phyloP scores from a whole-genome alignment of 2,888 invertebrate genomes.

The Rhingia rostrata region DNA sequence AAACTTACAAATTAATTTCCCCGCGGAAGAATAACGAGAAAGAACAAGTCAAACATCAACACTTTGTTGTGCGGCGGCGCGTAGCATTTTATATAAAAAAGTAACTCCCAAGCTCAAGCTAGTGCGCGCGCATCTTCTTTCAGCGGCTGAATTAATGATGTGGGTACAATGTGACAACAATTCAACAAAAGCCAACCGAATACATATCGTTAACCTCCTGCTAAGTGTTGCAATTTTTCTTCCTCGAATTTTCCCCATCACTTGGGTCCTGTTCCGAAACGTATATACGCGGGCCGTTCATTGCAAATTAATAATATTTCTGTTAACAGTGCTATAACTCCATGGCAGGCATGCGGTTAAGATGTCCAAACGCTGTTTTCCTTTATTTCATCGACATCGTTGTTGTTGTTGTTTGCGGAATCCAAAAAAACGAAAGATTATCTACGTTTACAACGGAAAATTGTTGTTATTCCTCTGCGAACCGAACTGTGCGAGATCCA shows the following conservation, averaged over 20 bases:
- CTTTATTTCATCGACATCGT: constrained; percentile 4
- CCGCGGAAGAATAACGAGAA: not conserved
- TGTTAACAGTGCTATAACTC: constrained; percentile 73
- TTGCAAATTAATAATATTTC: constrained; percentile 73
- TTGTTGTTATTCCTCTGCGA: constrained; percentile 58
- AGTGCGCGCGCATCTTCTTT: not conserved
- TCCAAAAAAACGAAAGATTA: constrained; percentile 60
- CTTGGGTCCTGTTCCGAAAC: not conserved
- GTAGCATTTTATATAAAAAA: constrained; percentile 15
- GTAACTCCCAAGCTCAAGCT: constrained; percentile 6
- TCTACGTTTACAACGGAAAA: constrained; percentile 61
- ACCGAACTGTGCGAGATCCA: constrained; percentile 11
- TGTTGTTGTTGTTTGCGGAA: constrained; percentile 8
- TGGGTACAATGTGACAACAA: constrained; percentile 73
- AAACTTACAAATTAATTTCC: constrained; percentile 50
- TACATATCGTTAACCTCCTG: constrained; percentile 74
- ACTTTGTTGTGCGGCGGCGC: not conserved
- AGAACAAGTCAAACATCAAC: constrained; percentile 7
- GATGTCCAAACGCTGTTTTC: constrained; percentile 53
- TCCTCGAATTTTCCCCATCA: constrained; percentile 53
- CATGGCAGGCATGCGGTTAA: constrained; percentile 65
- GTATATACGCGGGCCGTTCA: constrained; percentile 8
- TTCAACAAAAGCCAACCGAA: constrained; percentile 71
- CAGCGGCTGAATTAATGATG: constrained; percentile 62
- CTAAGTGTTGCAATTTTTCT: constrained; percentile 74